Evolutionary conservation across 2,797 vertebrate genomes (phyloP).

Genomic region (Premnoplex brunnescens): DNA sequence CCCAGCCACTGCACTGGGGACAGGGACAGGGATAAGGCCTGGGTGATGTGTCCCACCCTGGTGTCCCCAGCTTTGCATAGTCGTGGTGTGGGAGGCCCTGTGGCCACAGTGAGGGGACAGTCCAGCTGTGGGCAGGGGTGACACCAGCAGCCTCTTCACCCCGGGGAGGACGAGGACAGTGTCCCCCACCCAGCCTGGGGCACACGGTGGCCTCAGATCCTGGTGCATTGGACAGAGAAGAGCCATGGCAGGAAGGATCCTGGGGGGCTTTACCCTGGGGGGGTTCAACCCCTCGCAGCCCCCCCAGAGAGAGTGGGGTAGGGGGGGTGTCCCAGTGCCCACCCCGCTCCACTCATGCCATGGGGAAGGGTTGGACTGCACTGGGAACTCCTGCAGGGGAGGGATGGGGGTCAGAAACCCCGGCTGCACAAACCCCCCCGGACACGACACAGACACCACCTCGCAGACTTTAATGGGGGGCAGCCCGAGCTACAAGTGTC

Average conservation of each 20-base stretch:
- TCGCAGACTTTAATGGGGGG: constrained; percentile 35
- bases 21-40: not conserved
- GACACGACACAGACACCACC: not conserved
- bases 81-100: not conserved
- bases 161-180: not conserved
- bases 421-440: not conserved
- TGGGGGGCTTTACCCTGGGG: rapidly evolving
- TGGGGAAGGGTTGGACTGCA: not conserved
- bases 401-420: not conserved
- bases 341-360: not conserved
- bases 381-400: not conserved
- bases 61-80: constrained; percentile 1
- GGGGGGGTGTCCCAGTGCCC: not conserved
- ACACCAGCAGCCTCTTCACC: not conserved
- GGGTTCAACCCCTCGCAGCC: not conserved
- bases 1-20: rapidly evolving
- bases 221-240: constrained; percentile 30
- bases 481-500: constrained; percentile 4
- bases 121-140: not conserved
- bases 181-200: not conserved
- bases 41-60: not conserved
- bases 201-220: constrained; percentile 20
- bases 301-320: not conserved
- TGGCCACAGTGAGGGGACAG: rapidly evolving
- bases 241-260: not conserved